These are phyloP conservation scores for Heliconius melpomene DNA, from an alignment of 1,140 invertebrate genomes.

Conservation along the genomic window DNA sequence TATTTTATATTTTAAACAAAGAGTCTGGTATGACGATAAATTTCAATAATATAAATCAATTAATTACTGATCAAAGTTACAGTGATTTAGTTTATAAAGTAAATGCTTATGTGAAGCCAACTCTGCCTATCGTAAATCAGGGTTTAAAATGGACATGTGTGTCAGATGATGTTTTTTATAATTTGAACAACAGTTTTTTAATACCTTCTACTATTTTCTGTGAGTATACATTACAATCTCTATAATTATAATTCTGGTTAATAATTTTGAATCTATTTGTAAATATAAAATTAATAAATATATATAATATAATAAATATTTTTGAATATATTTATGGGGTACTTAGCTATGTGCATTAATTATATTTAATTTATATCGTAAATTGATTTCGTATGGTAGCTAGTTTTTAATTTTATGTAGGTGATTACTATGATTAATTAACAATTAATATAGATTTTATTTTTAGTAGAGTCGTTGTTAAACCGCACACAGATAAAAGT, in stretches of 20 bases:
- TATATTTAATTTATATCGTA: too few relatives aligned
- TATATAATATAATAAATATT: too few relatives aligned
- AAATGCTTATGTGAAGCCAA: constrained; percentile 67
- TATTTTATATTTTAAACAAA: constrained; percentile 47
- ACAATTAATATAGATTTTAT: constrained; percentile 26
- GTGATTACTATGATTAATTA: background rate
- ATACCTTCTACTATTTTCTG: constrained; percentile 62
- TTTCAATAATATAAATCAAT: constrained; percentile 63
- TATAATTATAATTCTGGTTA: too few relatives aligned
- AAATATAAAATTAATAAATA: too few relatives aligned
- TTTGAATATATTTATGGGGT: background rate
- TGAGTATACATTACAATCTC: constrained; percentile 51
- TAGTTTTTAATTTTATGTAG: too few relatives aligned
- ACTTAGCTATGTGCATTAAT: background rate
- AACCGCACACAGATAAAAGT: constrained; percentile 63
- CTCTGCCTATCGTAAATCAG: constrained; percentile 61
- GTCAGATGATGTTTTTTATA: constrained; percentile 48
- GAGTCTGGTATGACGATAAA: constrained; percentile 57
- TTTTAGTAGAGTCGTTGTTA: constrained; percentile 68
- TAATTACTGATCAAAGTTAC: constrained; percentile 27
- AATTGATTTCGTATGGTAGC: too few relatives aligned
- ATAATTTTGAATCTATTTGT: too few relatives aligned
- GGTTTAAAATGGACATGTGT: constrained; percentile 58
- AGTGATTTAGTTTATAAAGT: constrained; percentile 46
- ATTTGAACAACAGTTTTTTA: constrained; percentile 55